Evolutionary conservation across 1,140 invertebrate genomes (phyloP), one percentile per base, ranked within the genome.

Genomic region (Zophobas atratus): DNA sequence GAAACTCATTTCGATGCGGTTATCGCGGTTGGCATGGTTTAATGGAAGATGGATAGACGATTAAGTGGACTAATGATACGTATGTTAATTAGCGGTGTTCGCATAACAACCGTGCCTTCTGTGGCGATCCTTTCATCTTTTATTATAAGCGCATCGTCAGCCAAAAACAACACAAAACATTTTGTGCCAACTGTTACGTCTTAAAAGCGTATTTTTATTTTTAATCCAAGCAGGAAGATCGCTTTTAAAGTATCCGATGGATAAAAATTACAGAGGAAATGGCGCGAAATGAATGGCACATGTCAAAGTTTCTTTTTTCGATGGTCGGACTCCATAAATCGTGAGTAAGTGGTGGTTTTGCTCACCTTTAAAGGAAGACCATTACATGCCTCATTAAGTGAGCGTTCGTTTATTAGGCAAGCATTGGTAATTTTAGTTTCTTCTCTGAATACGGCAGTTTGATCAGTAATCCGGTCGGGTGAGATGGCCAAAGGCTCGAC

Each of bases 1-100:
- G 35, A 63, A 63, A 4, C 49, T 63, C 57, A 67, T 67, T 67
- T 67, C 39, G 60, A 41, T 67, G 39, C 39, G 39, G 39, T 67
- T 67, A 48, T 63, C 57, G 57, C 57, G 41, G 57, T 63, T 51
- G 49, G 49, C 49, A 51, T 51, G 49, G 49, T 4, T 67, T 67
- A 67, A 67, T 67, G 2, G 60, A 67, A 67, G 60, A 67, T 67
- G 60, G 38, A 67, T 67, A 43, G 60, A 33, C 60, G 60, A 67
- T 67, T 67, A 67, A 67, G 60, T 67, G 60, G 38, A 67, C 60
- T 67, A 67, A 67, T 67, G 60, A 67, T 67, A 32, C 39, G 60
- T 67, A 67, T 67, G 60, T 67, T 67, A 67, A 67, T 67, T 67
- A 67, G 60, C 60, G 60, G 60, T 67, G 60, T 67, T 67, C 60